phyloP scores from a whole-genome alignment of 2,797 vertebrate species.

The Eulemur coronatus region DNA sequence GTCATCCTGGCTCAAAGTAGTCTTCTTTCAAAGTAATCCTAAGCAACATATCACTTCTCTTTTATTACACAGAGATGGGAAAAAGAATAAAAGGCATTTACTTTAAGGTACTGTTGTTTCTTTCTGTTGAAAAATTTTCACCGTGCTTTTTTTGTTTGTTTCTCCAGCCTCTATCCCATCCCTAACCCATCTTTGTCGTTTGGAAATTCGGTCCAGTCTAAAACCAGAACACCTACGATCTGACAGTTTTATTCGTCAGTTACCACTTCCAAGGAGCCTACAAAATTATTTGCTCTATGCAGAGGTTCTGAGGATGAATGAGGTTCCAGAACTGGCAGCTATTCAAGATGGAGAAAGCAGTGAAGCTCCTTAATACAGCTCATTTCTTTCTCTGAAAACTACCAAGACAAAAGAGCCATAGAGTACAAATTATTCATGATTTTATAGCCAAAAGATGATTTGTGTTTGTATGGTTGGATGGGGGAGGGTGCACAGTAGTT shows the following conservation, averaged over 20 bases:
- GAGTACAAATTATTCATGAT: background rate
- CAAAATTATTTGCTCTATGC: constrained; percentile 86
- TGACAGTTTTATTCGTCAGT: constrained; percentile 72
- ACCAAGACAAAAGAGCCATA: background rate
- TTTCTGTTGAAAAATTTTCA: background rate
- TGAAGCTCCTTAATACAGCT: background rate
- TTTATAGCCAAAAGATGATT: constrained; percentile 27
- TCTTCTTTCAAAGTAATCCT: background rate
- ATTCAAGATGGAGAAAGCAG: constrained; percentile 55
- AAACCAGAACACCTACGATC: constrained; percentile 74
- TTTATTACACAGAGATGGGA: background rate
- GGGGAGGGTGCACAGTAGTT: background rate
- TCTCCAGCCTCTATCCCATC: constrained; percentile 83
- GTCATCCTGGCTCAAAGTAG: background rate
- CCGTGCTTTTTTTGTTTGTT: constrained; percentile 27
- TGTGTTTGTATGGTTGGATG: constrained; percentile 6
- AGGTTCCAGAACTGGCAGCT: constrained; percentile 50
- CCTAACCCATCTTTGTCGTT: constrained; percentile 87
- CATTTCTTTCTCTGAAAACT: constrained; percentile 28
- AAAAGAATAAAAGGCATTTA: background rate
- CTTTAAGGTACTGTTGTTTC: background rate
- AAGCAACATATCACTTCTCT: background rate
- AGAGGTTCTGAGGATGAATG: constrained; percentile 78
- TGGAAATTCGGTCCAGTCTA: constrained; percentile 84
- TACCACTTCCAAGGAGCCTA: constrained; percentile 85